A percentile compares a stretch with the other conserved stretches of the same genome.
phyloP scores from a whole-genome alignment of 2,888 invertebrate species.

The Dorcus hopei region DNA sequence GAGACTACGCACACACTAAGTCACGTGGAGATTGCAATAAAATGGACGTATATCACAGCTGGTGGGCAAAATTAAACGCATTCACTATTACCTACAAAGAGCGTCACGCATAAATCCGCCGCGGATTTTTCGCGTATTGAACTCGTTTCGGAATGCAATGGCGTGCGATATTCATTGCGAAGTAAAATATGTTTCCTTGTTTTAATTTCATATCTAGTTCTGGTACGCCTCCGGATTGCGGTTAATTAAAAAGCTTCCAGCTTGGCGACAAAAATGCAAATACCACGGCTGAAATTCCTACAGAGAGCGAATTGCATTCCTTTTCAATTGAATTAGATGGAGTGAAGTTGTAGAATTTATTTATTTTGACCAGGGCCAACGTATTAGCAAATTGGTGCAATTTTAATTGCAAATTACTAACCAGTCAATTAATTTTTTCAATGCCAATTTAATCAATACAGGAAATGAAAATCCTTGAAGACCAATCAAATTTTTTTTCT shows the following conservation, averaged over 20 bases:
- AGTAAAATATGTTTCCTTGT: neutral
- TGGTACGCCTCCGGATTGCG: neutral
- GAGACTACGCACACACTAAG: too few species aligned
- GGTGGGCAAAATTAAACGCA: neutral
- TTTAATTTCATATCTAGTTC: neutral
- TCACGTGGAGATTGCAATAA: too few species aligned
- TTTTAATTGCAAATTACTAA: too few species aligned
- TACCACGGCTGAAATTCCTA: neutral
- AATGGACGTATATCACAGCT: neutral
- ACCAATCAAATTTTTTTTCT: too few species aligned
- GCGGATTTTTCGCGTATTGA: neutral
- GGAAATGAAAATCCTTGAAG: too few species aligned
- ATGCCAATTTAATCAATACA: too few species aligned
- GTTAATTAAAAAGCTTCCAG: neutral
- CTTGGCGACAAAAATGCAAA: neutral
- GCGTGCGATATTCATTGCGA: neutral
- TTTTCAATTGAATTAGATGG: too few species aligned
- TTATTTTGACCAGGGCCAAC: too few species aligned
- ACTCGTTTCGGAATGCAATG: neutral
- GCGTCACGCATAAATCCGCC: neutral
- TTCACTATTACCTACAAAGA: neutral
- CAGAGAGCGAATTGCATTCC: too few species aligned
- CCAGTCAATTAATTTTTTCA: too few species aligned
- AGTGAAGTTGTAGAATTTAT: too few species aligned
- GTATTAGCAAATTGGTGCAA: too few species aligned